Evolutionary conservation across 2,888 invertebrate species (phyloP).

Genomic region (Acrobasis repandana): DNA sequence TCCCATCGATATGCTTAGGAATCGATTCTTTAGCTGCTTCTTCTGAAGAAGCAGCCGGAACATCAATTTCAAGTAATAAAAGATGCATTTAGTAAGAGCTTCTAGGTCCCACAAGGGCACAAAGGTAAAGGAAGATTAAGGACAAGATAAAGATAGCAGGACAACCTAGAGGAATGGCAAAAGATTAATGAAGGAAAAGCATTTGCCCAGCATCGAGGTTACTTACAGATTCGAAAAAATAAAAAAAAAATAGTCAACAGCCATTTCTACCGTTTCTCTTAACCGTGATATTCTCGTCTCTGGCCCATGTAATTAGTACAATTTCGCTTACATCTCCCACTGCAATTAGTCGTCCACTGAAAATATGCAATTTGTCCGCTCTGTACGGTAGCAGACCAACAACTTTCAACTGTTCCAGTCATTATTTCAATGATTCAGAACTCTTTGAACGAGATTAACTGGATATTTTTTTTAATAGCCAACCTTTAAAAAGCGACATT

Average conservation of each 20-base stretch:
- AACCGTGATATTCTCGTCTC: conserved; percentile 15
- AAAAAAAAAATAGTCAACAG: not conserved
- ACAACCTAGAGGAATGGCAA: too few relatives aligned
- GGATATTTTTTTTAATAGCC: not conserved
- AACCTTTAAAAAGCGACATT: too few relatives aligned
- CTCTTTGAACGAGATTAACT: conserved; percentile 36
- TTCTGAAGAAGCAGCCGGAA: too few relatives aligned
- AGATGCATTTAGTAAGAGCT: too few relatives aligned
- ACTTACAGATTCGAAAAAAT: too few relatives aligned
- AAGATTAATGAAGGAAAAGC: too few relatives aligned
- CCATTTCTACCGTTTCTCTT: not conserved
- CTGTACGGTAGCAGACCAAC: conserved; percentile 57
- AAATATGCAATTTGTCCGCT: conserved; percentile 51
- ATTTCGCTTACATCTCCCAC: conserved; percentile 57
- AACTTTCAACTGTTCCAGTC: conserved; percentile 44
- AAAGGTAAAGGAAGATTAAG: too few relatives aligned
- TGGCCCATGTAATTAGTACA: conserved; percentile 52
- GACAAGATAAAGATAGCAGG: too few relatives aligned
- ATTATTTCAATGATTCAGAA: conserved; percentile 62
- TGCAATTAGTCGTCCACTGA: conserved; percentile 56
- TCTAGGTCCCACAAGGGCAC: too few relatives aligned
- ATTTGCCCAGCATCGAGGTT: not conserved
- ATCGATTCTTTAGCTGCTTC: too few relatives aligned
- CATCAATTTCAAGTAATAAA: too few relatives aligned
- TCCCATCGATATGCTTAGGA: too few relatives aligned